Conservation (phyloP, 2,113 vertebrate species). For the Rhineura floridana region DNA sequence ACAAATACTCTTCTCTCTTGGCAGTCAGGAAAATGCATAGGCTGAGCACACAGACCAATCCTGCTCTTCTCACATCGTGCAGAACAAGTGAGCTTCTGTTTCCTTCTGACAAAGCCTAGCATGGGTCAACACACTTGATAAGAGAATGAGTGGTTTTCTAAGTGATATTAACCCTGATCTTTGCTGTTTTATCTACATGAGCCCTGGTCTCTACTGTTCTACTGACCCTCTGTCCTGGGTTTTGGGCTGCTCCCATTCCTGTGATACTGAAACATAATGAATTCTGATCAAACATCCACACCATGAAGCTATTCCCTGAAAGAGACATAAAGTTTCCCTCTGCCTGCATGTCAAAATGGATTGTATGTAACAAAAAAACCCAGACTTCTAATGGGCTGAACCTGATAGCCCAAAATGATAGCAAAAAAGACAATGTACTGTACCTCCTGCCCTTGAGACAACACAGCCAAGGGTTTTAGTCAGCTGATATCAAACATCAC, state of each 20-base stretch:
- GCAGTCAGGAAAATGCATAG: neutral
- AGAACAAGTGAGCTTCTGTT: neutral
- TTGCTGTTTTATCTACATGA: slow-evolving; percentile 44
- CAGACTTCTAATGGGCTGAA: slow-evolving; percentile 23
- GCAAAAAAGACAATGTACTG: slow-evolving; percentile 29
- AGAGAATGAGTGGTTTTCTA: neutral
- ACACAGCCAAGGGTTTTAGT: slow-evolving; percentile 6
- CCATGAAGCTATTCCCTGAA: accelerated
- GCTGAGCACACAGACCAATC: neutral
- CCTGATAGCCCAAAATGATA: slow-evolving; percentile 16
- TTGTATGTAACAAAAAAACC: neutral
- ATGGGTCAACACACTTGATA: neutral
- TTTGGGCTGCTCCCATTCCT: slow-evolving; percentile 2
- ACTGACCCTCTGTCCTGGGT: slow-evolving; percentile 6
- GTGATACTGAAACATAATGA: neutral
- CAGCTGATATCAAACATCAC: slow-evolving; percentile 44
- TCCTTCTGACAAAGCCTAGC: neutral
- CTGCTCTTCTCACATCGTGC: neutral
- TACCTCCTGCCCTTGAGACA: slow-evolving; percentile 31
- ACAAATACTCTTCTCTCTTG: neutral
- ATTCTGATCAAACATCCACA: neutral
- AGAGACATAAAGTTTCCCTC: neutral
- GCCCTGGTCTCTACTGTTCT: slow-evolving; percentile 37
- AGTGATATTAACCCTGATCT: neutral
- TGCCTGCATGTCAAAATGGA: neutral